Evolutionary conservation across 2,888 invertebrate species (phyloP), one percentile per base, ranked within the genome.

Genomic region (Bursaphelenchus okinawaensis): DNA sequence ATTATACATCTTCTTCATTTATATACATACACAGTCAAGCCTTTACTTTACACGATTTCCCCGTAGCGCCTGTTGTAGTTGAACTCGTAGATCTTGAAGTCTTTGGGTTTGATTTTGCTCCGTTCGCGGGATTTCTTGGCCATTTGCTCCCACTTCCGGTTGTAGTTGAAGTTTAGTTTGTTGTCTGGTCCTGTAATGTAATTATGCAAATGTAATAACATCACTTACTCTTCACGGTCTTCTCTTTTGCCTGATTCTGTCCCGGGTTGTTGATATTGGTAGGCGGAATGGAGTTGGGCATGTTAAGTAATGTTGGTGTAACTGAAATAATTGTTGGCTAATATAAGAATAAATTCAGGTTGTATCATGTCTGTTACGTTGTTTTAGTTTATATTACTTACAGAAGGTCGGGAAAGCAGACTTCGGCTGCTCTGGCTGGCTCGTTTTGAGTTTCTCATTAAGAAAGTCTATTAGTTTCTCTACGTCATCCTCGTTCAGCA

Each of bases 391-490:
- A n/a, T n/a, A n/a, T n/a, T n/a, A n/a, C n/a, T n/a, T n/a, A n/a
- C n/a, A n/a, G n/a, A n/a, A n/a, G 6, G 3, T 40, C 40, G 40
- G 6, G n/a, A 40, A 40, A 12, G n/a, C 40, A 12, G 40, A 40
- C 12, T 40, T 40, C 12, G 12, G 12, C 40, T 1, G 40, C 3
- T 3, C 40, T 40, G 40, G 40, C n/a, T 40, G 12, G 40, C n/a
- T 40, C 16, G 40, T n/a, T n/a, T 40, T 40, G 16, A 40, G 12
- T 40, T 40, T 40, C n/a, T 40, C 40, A n/a, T 68, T 68, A 29
- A 68, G 23, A 24, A 70, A 71, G n/a, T 63, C 62, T 12, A 68
- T 68, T 26, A 68, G 58, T 27, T 68, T 68, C 40, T 68, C 68
- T 23, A 68, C 65, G 28, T 68, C 68, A 24, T 66, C 66, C 55